Percentiles rank a stretch among this genome's conserved stretches.
Evolutionary conservation across 2,888 invertebrate genomes (phyloP).

Genomic region (Lymantria monacha): DNA sequence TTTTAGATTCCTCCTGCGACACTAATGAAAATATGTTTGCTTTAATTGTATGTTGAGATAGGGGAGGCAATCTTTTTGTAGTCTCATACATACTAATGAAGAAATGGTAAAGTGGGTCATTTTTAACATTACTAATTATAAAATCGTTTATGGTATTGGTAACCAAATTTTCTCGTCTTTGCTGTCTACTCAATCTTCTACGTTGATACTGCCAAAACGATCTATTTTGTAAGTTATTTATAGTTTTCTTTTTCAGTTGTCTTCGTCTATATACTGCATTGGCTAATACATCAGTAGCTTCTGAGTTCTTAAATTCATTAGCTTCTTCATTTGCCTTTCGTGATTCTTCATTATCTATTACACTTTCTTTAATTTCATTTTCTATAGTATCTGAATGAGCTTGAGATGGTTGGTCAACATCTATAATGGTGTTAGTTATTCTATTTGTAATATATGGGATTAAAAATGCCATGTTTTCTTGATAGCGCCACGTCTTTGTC

Average conservation of each 20-base stretch:
- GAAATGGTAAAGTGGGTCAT: slow-evolving; percentile 17
- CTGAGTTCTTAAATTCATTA: slow-evolving; percentile 1
- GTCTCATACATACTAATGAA: slow-evolving; percentile 16
- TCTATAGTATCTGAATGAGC: slow-evolving; percentile 10
- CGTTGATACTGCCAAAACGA: slow-evolving; percentile 6
- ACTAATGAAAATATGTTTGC: slow-evolving; percentile 13
- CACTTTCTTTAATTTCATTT: slow-evolving; percentile 7
- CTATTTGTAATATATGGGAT: slow-evolving; percentile 10
- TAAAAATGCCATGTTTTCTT: slow-evolving; percentile 8
- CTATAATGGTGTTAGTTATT: slow-evolving; percentile 5
- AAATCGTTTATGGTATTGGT: slow-evolving; percentile 8
- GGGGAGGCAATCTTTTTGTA: slow-evolving; percentile 15
- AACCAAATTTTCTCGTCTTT: slow-evolving; percentile 3
- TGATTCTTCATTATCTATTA: slow-evolving; percentile 1
- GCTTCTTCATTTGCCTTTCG: slow-evolving; percentile 3
- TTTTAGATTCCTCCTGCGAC: slow-evolving; percentile 14
- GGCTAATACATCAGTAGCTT: slow-evolving; percentile 3
- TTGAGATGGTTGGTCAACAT: slow-evolving; percentile 5
- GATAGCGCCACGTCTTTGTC: slow-evolving; percentile 6
- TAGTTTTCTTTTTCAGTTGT: slow-evolving; percentile 3
- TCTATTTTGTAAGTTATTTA: slow-evolving; percentile 8
- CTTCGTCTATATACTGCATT: slow-evolving; percentile 7
- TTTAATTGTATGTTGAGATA: slow-evolving; percentile 14
- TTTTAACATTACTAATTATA: slow-evolving; percentile 13
- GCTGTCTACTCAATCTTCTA: slow-evolving; percentile 7